Conservation (phyloP, 2,888 invertebrate species). For the Ophion slaviceki region DNA sequence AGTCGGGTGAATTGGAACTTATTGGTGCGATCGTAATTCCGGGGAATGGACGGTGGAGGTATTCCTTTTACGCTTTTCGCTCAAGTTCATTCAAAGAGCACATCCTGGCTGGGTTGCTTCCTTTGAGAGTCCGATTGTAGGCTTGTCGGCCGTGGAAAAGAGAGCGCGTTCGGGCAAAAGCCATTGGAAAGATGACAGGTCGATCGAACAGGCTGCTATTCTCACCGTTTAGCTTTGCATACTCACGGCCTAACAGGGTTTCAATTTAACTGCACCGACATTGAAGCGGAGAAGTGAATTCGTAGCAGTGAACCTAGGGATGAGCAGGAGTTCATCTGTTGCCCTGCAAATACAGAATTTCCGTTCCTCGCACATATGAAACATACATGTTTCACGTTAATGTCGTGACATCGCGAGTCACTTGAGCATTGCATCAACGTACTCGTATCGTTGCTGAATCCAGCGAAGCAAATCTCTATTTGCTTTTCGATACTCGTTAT, state of each 20-base stretch:
- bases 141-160: conserved; percentile 5
- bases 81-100: background rate
- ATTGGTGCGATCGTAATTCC: background rate
- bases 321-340: conserved; percentile 3
- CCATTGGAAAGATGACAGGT: background rate
- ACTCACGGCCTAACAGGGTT: conserved; percentile 1
- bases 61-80: background rate
- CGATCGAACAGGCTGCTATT: background rate
- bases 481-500: background rate
- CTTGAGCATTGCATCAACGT: background rate
- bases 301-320: conserved; percentile 14
- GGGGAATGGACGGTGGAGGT: background rate
- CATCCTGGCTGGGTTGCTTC: background rate
- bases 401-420: conserved; percentile 17
- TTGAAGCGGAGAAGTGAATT: conserved; percentile 35
- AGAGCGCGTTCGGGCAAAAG: conserved; percentile 20
- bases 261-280: conserved; percentile 1
- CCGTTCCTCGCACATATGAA: conserved; percentile 23
- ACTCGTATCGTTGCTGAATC: background rate
- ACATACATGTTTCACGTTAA: background rate
- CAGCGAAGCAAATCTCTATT: conserved; percentile 2
- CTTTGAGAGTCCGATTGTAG: background rate
- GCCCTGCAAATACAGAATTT: background rate
- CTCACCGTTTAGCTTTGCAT: background rate
- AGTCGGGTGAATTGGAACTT: background rate